phyloP scores from a whole-genome alignment of 2,888 invertebrate species.

The Heliconius aoede region DNA sequence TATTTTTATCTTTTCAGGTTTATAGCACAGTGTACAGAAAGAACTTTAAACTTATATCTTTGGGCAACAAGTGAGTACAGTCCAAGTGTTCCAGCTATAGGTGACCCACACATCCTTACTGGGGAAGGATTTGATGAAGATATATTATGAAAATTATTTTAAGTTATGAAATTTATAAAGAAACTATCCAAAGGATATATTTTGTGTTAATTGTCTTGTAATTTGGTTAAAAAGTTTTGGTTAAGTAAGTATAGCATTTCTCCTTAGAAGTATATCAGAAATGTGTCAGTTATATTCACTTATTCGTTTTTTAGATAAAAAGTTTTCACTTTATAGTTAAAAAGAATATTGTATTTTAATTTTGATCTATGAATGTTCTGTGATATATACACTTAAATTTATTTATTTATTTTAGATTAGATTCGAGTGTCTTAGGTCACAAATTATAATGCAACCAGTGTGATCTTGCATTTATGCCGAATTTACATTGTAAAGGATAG shows the following conservation, averaged over 20 bases:
- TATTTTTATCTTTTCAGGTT: conserved; percentile 84
- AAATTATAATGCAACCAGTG: conserved; percentile 12
- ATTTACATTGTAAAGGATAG: conserved; percentile 6
- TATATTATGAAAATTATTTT: neutral
- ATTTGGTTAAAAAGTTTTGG: neutral
- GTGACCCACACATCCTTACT: conserved; percentile 54
- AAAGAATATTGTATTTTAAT: neutral
- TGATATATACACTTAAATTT: conserved; percentile 25
- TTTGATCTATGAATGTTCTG: conserved; percentile 17
- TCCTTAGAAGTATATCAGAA: neutral
- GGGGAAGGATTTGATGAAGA: conserved; percentile 42
- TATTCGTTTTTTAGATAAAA: neutral
- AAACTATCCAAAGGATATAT: conserved; percentile 6
- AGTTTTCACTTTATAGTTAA: too few species aligned
- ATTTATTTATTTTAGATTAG: conserved; percentile 18
- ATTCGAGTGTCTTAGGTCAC: neutral
- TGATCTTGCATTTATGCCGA: conserved; percentile 16
- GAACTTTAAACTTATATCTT: conserved; percentile 93
- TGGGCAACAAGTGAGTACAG: conserved; percentile 91
- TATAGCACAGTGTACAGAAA: conserved; percentile 96
- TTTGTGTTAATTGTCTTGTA: neutral
- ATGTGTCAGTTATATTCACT: neutral
- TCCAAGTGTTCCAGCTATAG: conserved; percentile 87
- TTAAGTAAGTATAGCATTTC: too few species aligned
- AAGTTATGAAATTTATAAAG: neutral